Evolutionary conservation across 1,140 invertebrate genomes (phyloP).

Genomic region (Brachionus asplanchnoidis): DNA sequence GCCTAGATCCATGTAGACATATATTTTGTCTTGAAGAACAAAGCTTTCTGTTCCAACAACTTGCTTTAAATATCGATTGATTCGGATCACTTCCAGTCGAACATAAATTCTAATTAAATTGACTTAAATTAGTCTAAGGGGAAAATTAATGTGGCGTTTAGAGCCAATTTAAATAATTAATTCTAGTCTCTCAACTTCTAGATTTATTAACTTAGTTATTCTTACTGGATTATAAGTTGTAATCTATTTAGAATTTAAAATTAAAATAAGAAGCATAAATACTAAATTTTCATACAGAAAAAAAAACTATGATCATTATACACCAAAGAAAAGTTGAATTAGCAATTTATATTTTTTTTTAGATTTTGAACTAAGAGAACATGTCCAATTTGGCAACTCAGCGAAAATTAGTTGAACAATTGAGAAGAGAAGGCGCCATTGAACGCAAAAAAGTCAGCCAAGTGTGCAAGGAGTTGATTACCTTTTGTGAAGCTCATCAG

Average conservation of each 20-base stretch:
- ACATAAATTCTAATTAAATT: background rate
- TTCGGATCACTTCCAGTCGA: background rate
- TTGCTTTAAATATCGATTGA: background rate
- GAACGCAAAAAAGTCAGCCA: slow-evolving; percentile 40
- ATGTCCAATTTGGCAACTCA: slow-evolving; percentile 37
- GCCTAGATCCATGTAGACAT: background rate
- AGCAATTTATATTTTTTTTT: background rate
- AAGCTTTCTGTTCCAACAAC: background rate
- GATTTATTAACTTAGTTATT: background rate
- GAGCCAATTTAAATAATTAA: background rate
- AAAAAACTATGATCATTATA: background rate
- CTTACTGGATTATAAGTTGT: slow-evolving; percentile 3
- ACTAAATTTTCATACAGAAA: background rate
- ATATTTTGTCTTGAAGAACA: background rate
- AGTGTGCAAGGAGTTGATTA: slow-evolving; percentile 42
- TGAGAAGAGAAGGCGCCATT: slow-evolving; percentile 33
- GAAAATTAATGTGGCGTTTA: background rate
- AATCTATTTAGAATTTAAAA: background rate
- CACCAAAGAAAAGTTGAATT: background rate
- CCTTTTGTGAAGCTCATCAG: slow-evolving; percentile 41
- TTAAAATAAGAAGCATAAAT: background rate
- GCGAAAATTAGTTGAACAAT: slow-evolving; percentile 38
- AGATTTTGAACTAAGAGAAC: background rate
- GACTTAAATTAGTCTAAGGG: background rate
- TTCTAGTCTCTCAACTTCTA: background rate